Conservation (phyloP, 2,888 invertebrate genomes). For the Hipparchia semele region DNA sequence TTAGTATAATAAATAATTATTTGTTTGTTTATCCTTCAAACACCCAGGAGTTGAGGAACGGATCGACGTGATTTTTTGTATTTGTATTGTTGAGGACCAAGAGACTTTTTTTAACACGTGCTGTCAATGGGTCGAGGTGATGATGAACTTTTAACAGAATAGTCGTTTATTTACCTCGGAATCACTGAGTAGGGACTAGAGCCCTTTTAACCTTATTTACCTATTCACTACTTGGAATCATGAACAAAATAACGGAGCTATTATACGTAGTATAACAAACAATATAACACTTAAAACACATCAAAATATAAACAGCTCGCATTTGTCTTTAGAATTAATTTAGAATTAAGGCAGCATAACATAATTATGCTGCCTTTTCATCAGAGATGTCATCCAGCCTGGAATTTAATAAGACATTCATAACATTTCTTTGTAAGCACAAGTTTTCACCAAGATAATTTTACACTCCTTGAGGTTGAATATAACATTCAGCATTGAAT, state of each 20-base stretch:
- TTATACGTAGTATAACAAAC: neutral
- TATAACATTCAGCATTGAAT: constrained; percentile 7
- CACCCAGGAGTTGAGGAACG: too few species aligned
- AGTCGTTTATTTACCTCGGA: neutral
- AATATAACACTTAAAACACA: neutral
- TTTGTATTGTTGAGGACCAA: too few species aligned
- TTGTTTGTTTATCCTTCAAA: too few species aligned
- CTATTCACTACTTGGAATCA: neutral
- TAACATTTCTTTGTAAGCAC: constrained; percentile 22
- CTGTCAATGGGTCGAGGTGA: too few species aligned
- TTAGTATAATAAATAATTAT: too few species aligned
- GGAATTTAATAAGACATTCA: constrained; percentile 33
- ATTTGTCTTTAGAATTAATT: constrained; percentile 20
- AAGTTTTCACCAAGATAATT: constrained; percentile 22
- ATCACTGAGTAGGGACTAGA: too few species aligned
- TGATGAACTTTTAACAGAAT: too few species aligned
- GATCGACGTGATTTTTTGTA: too few species aligned
- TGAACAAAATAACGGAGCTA: neutral
- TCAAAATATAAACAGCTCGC: neutral
- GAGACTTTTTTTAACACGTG: too few species aligned
- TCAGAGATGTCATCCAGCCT: constrained; percentile 26
- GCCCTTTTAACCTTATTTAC: too few species aligned
- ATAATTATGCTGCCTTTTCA: constrained; percentile 30
- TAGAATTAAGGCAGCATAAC: constrained; percentile 24
- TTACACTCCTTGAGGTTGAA: constrained; percentile 20